Evolutionary conservation across 2,113 vertebrate species (phyloP).

Genomic region (Psittacara wagleri): DNA sequence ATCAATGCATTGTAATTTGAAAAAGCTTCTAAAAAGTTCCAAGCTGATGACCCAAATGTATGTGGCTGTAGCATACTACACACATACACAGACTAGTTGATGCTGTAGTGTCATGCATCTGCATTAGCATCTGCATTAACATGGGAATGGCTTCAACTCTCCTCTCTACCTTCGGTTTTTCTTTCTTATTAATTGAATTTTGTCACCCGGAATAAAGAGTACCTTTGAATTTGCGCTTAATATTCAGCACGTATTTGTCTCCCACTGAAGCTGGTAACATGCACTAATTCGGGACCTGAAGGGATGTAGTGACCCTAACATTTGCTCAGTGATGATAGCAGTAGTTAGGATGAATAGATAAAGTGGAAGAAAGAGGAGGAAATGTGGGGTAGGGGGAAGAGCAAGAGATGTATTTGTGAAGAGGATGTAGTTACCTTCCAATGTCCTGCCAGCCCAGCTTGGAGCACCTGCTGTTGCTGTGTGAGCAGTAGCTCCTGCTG

Average conservation of each 20-base stretch:
- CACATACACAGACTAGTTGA: neutral
- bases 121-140: neutral
- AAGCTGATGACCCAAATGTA: neutral
- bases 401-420: neutral
- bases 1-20: conserved; percentile 23
- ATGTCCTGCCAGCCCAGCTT: neutral
- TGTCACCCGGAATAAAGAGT: neutral
- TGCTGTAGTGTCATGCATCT: neutral
- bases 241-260: neutral
- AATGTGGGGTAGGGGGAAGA: neutral
- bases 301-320: neutral
- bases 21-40: neutral
- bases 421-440: neutral
- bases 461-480: conserved; percentile 11
- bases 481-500: conserved; percentile 17
- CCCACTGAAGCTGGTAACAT: neutral
- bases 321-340: neutral
- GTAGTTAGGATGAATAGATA: neutral
- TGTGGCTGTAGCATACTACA: neutral
- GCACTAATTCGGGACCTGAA: neutral
- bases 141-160: neutral
- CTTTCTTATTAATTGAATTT: neutral
- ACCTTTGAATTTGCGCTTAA: neutral
- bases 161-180: neutral
- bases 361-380: neutral